Evolutionary conservation across 2,888 invertebrate species (phyloP), one percentile per base, ranked within the genome.

Genomic region (Lithophane leautieri): DNA sequence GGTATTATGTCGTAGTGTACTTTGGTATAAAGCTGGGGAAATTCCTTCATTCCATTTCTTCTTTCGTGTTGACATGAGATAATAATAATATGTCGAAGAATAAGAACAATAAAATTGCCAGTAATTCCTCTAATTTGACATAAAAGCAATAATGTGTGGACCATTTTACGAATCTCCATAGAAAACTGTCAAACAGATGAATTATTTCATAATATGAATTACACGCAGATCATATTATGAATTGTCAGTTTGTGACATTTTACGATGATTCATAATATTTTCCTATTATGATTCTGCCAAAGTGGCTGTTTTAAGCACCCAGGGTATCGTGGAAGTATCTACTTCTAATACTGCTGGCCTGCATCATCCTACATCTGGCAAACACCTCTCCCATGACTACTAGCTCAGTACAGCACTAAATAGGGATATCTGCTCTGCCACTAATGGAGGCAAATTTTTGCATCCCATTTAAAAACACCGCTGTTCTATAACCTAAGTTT

Each of bases 1-100:
- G 11, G 47, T 40, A 80, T 54, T 66, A 65, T 42, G 47, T 50
- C 61, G 61, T 70, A 47, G 47, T 54, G 14, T 54, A 61, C 25
- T n/a, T 56, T 28, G 16, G 11, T 52, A 40, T 42, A 47, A 1
- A 78, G 40, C 47, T n/a, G 22, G 47, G 28, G 61, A 40, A 54
- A 12, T 11, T 61, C 25, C 28, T 42, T 50, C 9, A 62, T 25
- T 12, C 4, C 1, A 25, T 16, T 25, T 28, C n/a, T 28, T n/a
- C 7, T n/a, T 52, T 9, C 3, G 12, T 22, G 44, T 44, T 40
- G 14, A 22, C 6, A 9, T 22, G 66, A n/a, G 9, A 40, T 50
- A 14, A 50, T n/a, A 47, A 47, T 47, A 34, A 34, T 34, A 28
- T 7, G 19, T 11, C 22, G 9, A 66, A 28, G 19, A 19, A 2